Conservation (phyloP, 2,888 invertebrate species). For the Heliconius erato region DNA sequence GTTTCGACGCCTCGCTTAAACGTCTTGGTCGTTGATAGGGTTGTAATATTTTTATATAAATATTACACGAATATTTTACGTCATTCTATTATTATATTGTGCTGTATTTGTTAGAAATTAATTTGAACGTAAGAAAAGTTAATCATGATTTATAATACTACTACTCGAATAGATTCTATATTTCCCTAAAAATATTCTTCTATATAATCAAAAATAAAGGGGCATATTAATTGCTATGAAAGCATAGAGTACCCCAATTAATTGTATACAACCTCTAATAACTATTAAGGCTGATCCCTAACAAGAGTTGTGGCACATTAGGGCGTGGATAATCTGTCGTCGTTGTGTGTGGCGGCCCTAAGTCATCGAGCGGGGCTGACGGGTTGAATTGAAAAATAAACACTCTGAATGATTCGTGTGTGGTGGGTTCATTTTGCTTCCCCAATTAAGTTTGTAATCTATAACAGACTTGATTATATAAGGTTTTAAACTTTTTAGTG, state of each 20-base stretch:
- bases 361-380: constrained; percentile 76
- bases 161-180: background rate
- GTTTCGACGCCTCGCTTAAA: constrained; percentile 80
- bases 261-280: constrained; percentile 45
- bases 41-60: constrained; percentile 52
- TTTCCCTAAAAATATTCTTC: background rate
- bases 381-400: constrained; percentile 85
- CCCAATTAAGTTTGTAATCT: constrained; percentile 50
- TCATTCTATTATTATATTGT: background rate
- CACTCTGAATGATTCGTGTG: constrained; percentile 78
- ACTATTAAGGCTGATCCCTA: constrained; percentile 49
- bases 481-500: background rate
- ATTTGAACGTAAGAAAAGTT: background rate
- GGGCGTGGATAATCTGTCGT: constrained; percentile 74
- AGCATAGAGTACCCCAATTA: constrained; percentile 41
- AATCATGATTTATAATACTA: constrained; percentile 11
- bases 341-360: constrained; percentile 84
- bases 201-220: constrained; percentile 1
- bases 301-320: constrained; percentile 51
- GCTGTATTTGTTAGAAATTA: background rate
- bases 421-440: constrained; percentile 69
- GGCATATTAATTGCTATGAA: constrained; percentile 36
- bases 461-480: constrained; percentile 25
- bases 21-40: constrained; percentile 71
- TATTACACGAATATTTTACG: background rate